Evolutionary conservation across 2,888 invertebrate genomes (phyloP), one percentile per base, ranked within the genome.

Genomic region (Lomographa bimaculata): DNA sequence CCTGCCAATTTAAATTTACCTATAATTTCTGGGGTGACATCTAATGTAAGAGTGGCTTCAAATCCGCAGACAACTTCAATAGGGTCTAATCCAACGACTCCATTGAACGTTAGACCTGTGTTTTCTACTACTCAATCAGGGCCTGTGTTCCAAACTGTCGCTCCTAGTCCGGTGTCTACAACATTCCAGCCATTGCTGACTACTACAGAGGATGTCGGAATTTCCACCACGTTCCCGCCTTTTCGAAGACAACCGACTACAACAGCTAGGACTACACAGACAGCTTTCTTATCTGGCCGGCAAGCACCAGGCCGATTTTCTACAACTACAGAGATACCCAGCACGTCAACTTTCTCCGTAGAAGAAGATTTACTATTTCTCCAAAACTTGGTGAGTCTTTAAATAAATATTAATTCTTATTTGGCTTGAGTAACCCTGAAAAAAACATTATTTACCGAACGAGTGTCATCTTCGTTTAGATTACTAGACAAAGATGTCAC

Each of bases 291-390:
- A 8, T 66, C 70, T 10, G 71, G 65, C 30, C 66, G 75, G 24
- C 66, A 70, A 10, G 69, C 60, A 11, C 65, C 75, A 6, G 54
- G 65, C 18, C 61, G 60, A 36, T 67, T 73, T 19, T 67, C 73
- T 7, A 49, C 71, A 16, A 85, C 87, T 10, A 87, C 87, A 36
- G 83, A 84, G 58, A 64, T 76, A 30, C 84, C 89, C 7, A 81
- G 82, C 46, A 77, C 81, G 30, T 86, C 89, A 2, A 89, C 90
- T 6, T 89, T 83, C 60, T 84, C 90, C 6, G 83, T 86, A 36
- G 66, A 84, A 71, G 91, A 92, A 46, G 92, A 92, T 64, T 71
- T 92, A 48, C 89, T 85, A 19, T 92, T 92, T 63, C 69, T 92
- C 9, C 90, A 91, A 59, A 91, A 91, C 53, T 78, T 92, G 89